Base-by-base conservation (phyloP, 2,113 vertebrate genomes). In the Genyomyrus donnyi region DNA sequence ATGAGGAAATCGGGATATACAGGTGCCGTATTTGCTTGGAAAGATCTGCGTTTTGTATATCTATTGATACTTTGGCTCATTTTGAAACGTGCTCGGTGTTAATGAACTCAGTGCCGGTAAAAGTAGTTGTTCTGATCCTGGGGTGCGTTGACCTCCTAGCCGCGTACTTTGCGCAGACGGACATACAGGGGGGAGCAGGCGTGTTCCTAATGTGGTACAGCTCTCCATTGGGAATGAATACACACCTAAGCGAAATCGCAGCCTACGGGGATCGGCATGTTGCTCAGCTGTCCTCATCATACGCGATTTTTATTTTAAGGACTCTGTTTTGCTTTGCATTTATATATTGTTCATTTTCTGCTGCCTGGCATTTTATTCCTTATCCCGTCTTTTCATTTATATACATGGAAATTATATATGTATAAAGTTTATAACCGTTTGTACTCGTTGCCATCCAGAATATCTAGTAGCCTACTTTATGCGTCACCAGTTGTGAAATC, bases 1-100 rank as follows among this genome's bases (percentile, higher is more conserved):
- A 89, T 89, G 89, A 89, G 53, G 89, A 89, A 27, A 85, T 27
- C 89, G 13, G 89, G 89, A 89, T 89, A 89, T 13, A 19, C 89
- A 89, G 89, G 89, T 89, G 27, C 46, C 1, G 87, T 58, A 49
- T 70, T 88, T 15, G n/a, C 5, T 11, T 24, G 53, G 35, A 66
- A 66, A 52, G 27, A 52, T 87, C n/a, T 53, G 49, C 85, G 3
- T 50, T 27, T n/a, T 86, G 45, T 15, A 17, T 27, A 17, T 86
- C 31, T 48, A 31, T n/a, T 50, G 9, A n/a, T 49, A 45, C 8
- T 87, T 86, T 49, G 45, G 24, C 84, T 85, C 46, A 56, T 74
- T 74, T 24, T 49, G n/a, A 49, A 49, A 31, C 15, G 42, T 35
- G 35, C 10, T 3, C 3, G 21, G 70, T 77, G 70, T 39, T 77